Evolutionary conservation across 2,113 vertebrate species (phyloP), one percentile per base, ranked within the genome.

Genomic region (Trichechus manatus): DNA sequence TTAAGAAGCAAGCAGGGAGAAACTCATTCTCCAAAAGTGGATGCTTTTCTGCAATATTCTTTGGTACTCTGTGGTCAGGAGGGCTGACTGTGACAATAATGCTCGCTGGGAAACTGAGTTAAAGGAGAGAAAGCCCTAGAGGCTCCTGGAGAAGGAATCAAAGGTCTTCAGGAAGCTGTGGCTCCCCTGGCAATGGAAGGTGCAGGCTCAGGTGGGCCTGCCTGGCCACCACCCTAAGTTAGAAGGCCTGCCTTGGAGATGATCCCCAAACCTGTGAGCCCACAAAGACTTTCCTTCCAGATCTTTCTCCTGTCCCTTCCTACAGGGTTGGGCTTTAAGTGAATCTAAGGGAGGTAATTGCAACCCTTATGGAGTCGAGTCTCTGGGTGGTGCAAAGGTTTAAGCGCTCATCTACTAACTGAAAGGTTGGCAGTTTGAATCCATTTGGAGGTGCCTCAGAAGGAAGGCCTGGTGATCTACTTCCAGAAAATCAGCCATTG

Each of bases 1-100:
- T 88, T 79, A 84, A 93, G 96, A 84, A 74, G 72, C 33, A 74
- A 86, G 47, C 44, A 75, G 33, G 11, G 4, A 80, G 14, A n/a
- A 87, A 25, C n/a, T 3, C 11, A 11, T 50, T 82, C 66, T 87
- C 25, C 3, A 22, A 56, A 77, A 53, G 2, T 22, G 61, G 50
- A 72, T 9, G 6, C 25, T 90, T 72, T 89, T 47, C 68, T 31
- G 14, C 20, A n/a, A 10, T 29, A 36, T 29, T 82, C 63, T 75
- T 39, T 27, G 36, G 29, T 53, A 6, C 9, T 13, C 7, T 8
- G 6, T 56, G 92, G 29, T 36, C 1, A 3, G 3, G 31, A 68
- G 0, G 17, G 39, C 9, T 83, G 80, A 5, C 82, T 44, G 9
- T 77, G 42, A 47, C 1, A 63, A 9, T 20, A 22, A 82, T 17